Percentiles rank a stretch among this genome's conserved stretches.
Evolutionary conservation across 1,140 invertebrate genomes (phyloP).

Genomic region (Thalassaphorura encarpata): DNA sequence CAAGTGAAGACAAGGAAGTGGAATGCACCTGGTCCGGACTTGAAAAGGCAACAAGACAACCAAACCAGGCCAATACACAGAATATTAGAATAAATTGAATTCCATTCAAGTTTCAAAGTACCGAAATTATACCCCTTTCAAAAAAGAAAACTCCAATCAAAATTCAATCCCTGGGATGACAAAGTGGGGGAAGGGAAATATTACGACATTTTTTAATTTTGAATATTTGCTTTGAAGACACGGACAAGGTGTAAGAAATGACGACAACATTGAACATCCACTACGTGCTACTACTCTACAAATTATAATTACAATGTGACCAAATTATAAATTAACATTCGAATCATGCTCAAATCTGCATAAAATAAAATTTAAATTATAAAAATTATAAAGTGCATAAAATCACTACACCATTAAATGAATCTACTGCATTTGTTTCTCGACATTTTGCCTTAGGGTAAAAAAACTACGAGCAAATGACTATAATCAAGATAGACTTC

Average conservation of each 20-base stretch:
- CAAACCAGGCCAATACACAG: constrained; percentile 8
- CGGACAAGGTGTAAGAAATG: no score
- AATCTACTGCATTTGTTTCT: background rate
- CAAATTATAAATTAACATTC: no score
- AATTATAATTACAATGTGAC: no score
- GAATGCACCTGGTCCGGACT: constrained; percentile 11
- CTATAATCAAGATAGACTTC: constrained; percentile 16
- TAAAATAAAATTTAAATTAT: background rate
- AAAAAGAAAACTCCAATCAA: no score
- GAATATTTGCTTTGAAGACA: constrained; percentile 14
- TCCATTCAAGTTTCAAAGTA: background rate
- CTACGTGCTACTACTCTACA: no score
- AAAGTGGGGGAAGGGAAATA: no score
- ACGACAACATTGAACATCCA: no score
- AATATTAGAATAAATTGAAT: background rate
- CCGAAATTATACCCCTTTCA: no score
- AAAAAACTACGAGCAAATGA: background rate
- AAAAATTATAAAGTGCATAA: background rate
- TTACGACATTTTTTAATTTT: no score
- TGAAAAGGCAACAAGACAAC: background rate
- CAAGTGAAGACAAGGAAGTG: constrained; percentile 1
- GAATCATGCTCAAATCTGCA: background rate
- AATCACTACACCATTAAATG: constrained; percentile 2
- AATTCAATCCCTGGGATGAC: no score
- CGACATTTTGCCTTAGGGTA: no score